phyloP scores from a whole-genome alignment of 2,113 vertebrate species.

The Xyrauchen texanus region DNA sequence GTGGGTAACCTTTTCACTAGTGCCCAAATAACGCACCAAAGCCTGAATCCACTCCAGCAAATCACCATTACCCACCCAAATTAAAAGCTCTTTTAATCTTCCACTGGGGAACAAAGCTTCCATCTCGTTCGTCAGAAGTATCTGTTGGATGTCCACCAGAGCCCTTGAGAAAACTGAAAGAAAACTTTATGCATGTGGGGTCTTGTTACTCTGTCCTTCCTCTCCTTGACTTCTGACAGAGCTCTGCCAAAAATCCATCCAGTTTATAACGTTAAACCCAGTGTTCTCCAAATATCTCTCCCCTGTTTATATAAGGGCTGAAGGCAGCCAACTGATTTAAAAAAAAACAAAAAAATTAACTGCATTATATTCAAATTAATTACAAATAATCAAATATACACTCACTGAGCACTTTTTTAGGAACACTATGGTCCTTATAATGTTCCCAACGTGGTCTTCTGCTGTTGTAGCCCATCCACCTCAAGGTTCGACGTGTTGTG shows the following conservation, averaged over 20 bases:
- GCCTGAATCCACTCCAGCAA: slow-evolving; percentile 42
- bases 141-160: slow-evolving; percentile 23
- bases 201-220: slow-evolving; percentile 36
- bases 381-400: too few species aligned
- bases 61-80: slow-evolving; percentile 51
- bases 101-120: slow-evolving; percentile 34
- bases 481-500: too few species aligned
- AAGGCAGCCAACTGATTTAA: too few species aligned
- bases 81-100: slow-evolving; percentile 52
- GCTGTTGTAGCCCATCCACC: too few species aligned
- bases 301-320: too few species aligned
- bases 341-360: too few species aligned
- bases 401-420: too few species aligned
- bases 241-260: slow-evolving; percentile 17
- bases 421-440: too few species aligned
- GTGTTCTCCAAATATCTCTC: too few species aligned
- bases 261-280: not conserved
- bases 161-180: slow-evolving; percentile 13
- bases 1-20: slow-evolving; percentile 43
- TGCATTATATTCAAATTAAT: too few species aligned
- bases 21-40: slow-evolving; percentile 33
- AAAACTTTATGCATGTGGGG: slow-evolving; percentile 14
- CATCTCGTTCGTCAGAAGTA: slow-evolving; percentile 12
- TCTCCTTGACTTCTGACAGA: slow-evolving; percentile 39
- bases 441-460: too few species aligned